Evolutionary conservation across 2,888 invertebrate species (phyloP).

Genomic region (Machimus rusticus): DNA sequence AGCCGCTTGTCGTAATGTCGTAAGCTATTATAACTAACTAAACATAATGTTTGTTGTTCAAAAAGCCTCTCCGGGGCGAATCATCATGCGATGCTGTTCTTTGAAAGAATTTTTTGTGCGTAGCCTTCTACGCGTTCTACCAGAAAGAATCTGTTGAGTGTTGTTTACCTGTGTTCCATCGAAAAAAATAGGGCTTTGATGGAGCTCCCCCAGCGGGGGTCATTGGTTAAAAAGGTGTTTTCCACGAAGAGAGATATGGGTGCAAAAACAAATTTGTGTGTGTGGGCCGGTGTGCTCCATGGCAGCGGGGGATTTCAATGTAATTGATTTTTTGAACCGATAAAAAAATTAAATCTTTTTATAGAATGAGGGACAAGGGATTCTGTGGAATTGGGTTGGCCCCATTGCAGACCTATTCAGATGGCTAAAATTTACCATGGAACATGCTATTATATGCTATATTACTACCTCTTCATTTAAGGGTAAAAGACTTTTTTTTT

Average conservation of each 20-base stretch:
- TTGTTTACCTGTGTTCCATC: not conserved
- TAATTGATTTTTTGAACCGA: not conserved
- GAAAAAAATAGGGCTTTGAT: not conserved
- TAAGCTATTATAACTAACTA: not conserved
- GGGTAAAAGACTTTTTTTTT: not conserved
- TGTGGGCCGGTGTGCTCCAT: not conserved
- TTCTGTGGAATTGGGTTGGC: not conserved
- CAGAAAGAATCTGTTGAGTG: constrained; percentile 12
- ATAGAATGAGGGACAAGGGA: not conserved
- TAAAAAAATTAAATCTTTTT: not conserved
- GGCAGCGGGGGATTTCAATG: not conserved
- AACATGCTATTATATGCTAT: not conserved
- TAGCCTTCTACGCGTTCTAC: not conserved
- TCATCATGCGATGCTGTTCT: constrained; percentile 48
- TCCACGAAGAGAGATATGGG: not conserved
- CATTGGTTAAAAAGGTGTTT: not conserved
- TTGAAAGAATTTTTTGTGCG: constrained; percentile 21
- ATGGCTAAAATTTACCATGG: not conserved
- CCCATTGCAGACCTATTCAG: not conserved
- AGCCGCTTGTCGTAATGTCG: not conserved
- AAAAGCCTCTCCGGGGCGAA: not conserved
- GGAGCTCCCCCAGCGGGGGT: not conserved
- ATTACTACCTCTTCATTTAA: not conserved
- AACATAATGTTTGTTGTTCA: constrained; percentile 21
- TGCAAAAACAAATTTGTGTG: not conserved